Conservation (phyloP, 2,113 vertebrate species). For the Blennius ocellaris region DNA sequence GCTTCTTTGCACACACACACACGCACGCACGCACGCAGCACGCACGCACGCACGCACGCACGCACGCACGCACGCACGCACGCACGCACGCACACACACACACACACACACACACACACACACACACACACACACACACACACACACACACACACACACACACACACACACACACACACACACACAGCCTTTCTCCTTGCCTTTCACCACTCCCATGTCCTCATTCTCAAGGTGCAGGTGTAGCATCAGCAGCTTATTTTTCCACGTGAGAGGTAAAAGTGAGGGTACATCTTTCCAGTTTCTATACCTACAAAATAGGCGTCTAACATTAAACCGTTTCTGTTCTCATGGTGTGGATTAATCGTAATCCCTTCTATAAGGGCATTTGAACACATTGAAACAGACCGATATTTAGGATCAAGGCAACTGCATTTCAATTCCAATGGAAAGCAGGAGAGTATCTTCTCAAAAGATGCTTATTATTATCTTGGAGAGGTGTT, state of each 20-base stretch:
- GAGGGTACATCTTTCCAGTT: constrained; percentile 4
- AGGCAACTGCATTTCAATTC: constrained; percentile 5
- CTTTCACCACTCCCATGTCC: neutral
- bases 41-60: no score
- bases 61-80: no score
- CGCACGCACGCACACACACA: constrained; percentile 1
- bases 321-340: constrained; percentile 15
- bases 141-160: neutral
- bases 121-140: neutral
- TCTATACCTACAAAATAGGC: neutral
- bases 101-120: neutral
- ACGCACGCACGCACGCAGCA: neutral
- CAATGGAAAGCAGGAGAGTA: neutral
- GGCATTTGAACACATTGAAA: constrained; percentile 4
- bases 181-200: neutral
- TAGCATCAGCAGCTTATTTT: constrained; percentile 11
- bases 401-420: constrained; percentile 16
- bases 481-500: constrained; percentile 21
- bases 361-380: constrained; percentile 7
- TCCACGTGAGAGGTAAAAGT: constrained; percentile 22
- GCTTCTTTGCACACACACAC: neutral
- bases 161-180: constrained; percentile 1
- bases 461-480: constrained; percentile 8
- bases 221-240: constrained; percentile 1
- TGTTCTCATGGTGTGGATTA: constrained; percentile 1